A percentile compares a stretch with the other conserved stretches of the same genome.
phyloP scores from a whole-genome alignment of 1,140 invertebrate genomes.

The Ptiloglossa arizonensis region DNA sequence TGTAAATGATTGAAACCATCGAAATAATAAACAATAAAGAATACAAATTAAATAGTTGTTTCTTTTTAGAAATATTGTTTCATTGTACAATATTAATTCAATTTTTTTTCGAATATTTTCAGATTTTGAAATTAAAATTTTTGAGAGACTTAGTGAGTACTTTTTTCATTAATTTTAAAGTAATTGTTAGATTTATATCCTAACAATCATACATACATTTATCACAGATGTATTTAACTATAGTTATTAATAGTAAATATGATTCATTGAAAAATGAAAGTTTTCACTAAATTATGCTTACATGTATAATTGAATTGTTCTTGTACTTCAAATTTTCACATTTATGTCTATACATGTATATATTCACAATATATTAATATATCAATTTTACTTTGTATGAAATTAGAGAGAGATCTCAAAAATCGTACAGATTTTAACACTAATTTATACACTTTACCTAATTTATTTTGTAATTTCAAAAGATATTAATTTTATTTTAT shows the following conservation, averaged over 20 bases:
- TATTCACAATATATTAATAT: not conserved
- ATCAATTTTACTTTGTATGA: not conserved
- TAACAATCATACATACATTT: not conserved
- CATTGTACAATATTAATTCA: not conserved
- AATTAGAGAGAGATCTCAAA: not conserved
- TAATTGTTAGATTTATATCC: not conserved
- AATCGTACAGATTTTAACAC: not conserved
- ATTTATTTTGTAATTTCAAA: conserved; percentile 5
- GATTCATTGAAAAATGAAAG: conserved; percentile 3
- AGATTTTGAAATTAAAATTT: no score
- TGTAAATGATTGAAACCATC: conserved; percentile 59
- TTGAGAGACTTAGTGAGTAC: not conserved
- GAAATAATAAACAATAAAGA: conserved; percentile 61
- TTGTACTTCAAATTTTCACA: not conserved
- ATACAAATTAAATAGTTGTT: conserved; percentile 10
- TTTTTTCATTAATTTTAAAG: not conserved
- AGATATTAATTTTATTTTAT: no score
- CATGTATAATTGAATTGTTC: not conserved
- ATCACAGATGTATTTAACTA: not conserved
- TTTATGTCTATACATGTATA: conserved; percentile 12
- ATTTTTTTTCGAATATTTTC: not conserved
- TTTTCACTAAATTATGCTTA: not conserved
- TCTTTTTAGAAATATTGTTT: conserved; percentile 29
- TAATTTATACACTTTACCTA: no score
- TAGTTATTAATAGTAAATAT: not conserved